Evolutionary conservation across 2,797 vertebrate genomes (phyloP).

Genomic region (Chaetodon trifasciatus): DNA sequence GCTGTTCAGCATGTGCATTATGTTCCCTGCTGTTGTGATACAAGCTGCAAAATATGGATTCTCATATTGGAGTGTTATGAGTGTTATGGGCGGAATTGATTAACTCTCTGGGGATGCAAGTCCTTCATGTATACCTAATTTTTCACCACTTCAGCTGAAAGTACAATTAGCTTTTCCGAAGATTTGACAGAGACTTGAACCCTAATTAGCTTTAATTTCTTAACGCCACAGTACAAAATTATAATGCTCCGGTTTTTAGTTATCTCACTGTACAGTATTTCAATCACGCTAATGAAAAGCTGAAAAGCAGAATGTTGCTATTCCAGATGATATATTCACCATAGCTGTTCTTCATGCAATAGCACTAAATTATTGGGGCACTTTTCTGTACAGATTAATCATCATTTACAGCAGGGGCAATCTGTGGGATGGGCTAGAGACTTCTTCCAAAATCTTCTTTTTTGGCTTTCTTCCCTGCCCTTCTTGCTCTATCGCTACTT

Average conservation of each 20-base stretch:
- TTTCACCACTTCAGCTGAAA: constrained; percentile 24
- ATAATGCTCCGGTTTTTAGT: constrained; percentile 1
- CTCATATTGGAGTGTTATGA: constrained; percentile 4
- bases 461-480: not conserved
- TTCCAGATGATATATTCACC: constrained; percentile 5
- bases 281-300: not conserved
- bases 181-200: constrained; percentile 21
- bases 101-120: not conserved
- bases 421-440: not conserved
- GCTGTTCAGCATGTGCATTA: not conserved
- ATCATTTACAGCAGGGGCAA: not conserved
- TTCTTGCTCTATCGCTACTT: not conserved
- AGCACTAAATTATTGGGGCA: not conserved
- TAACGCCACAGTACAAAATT: constrained; percentile 3
- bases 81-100: constrained; percentile 14
- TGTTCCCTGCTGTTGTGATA: not conserved
- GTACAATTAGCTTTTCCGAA: constrained; percentile 8
- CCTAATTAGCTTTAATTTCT: constrained; percentile 26
- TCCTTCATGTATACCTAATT: constrained; percentile 24
- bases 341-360: constrained; percentile 8
- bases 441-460: constrained; percentile 9
- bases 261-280: constrained; percentile 6
- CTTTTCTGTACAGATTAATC: constrained; percentile 18
- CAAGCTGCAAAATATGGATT: constrained; percentile 15
- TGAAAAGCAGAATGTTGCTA: constrained; percentile 20